These are phyloP conservation scores for Dendrocincla fuliginosa DNA, from an alignment of 2,797 vertebrate genomes.

Conservation along the genomic window DNA sequence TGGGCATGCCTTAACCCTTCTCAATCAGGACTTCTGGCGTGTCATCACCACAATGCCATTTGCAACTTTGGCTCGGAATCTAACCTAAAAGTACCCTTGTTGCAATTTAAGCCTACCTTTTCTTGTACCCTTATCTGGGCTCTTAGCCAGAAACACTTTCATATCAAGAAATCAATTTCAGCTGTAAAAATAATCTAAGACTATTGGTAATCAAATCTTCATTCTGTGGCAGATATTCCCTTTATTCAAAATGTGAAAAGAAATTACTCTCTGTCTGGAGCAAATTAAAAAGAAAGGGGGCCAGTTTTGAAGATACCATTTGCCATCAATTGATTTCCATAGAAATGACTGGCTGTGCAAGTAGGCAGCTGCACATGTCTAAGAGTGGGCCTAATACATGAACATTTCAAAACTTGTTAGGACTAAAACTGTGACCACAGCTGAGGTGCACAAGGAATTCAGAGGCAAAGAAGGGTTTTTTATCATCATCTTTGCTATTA, in stretches of 20 bases:
- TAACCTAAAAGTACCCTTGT: not conserved
- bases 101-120: not conserved
- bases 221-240: not conserved
- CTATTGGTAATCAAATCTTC: not conserved
- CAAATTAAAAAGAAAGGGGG: not conserved
- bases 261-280: not conserved
- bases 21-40: not conserved
- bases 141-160: not conserved
- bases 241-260: not conserved
- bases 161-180: not conserved
- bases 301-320: not conserved
- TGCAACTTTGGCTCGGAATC: not conserved
- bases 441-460: not conserved
- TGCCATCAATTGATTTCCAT: not conserved
- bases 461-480: not conserved
- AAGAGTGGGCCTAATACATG: not conserved
- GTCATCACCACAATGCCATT: not conserved
- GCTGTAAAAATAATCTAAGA: not conserved
- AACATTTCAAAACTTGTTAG: not conserved
- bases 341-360: not conserved
- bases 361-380: not conserved
- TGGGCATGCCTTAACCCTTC: not conserved
- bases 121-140: not conserved
- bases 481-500: rapidly evolving
- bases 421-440: not conserved